Evolutionary conservation across 2,113 vertebrate species (phyloP).

Genomic region (Aplodontia rufa): DNA sequence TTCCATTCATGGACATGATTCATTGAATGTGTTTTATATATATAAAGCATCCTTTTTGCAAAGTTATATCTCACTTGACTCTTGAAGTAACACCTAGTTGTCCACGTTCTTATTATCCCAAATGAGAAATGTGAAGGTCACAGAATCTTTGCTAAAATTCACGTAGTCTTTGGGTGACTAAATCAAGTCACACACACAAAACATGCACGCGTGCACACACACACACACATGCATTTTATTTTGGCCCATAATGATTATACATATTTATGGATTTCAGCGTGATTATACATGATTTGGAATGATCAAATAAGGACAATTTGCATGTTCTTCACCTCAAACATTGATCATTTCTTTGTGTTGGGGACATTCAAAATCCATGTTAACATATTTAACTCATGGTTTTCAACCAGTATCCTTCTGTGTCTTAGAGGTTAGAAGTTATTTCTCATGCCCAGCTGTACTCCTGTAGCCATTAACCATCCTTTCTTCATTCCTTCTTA

Average conservation of each 20-base stretch:
- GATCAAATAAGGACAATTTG: not conserved
- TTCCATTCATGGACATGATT: not conserved
- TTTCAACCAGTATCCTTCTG: not conserved
- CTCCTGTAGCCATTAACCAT: not conserved
- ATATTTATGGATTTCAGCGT: not conserved
- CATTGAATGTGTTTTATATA: not conserved
- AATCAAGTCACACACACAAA: not conserved
- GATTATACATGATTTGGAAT: not conserved
- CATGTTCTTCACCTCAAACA: not conserved
- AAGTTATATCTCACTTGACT: not conserved
- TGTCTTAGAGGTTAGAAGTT: not conserved
- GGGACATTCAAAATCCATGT: not conserved
- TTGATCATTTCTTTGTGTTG: not conserved
- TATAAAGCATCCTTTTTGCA: not conserved
- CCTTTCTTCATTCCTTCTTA: not conserved
- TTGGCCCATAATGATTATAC: not conserved
- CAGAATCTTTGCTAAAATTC: not conserved
- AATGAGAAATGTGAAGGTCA: not conserved
- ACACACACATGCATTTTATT: not conserved
- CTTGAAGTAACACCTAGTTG: not conserved
- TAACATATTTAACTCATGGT: not conserved
- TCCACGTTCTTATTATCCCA: not conserved
- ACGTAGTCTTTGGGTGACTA: not conserved
- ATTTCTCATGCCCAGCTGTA: not conserved
- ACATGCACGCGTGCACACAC: too few relatives aligned